A percentile compares a stretch with the other conserved stretches of the same genome.
Conservation (phyloP, 2,888 invertebrate genomes). For the Lasioglossum oenotherae region DNA sequence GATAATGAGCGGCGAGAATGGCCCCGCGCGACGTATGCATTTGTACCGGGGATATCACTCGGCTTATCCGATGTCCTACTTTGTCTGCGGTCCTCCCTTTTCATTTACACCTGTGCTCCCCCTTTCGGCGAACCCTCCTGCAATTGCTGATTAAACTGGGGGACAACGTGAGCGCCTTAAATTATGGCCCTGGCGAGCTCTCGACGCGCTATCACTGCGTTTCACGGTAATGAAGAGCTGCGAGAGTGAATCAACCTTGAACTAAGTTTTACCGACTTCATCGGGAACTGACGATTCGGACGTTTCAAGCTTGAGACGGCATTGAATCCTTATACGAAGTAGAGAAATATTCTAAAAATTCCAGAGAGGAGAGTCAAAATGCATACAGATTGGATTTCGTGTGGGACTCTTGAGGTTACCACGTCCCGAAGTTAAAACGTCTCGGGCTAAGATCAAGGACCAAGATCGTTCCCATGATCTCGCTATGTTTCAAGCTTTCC, state of each 20-base stretch:
- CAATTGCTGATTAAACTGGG: background rate
- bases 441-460: background rate
- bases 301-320: background rate
- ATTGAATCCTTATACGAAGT: background rate
- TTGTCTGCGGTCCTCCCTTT: conserved; percentile 45
- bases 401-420: background rate
- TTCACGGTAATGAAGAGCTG: background rate
- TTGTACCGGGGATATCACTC: conserved; percentile 52
- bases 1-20: conserved; percentile 70
- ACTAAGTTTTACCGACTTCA: background rate
- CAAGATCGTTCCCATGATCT: conserved; percentile 4
- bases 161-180: background rate
- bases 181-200: background rate
- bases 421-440: background rate
- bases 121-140: background rate
- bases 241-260: background rate
- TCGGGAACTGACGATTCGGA: background rate
- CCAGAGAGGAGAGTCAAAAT: background rate
- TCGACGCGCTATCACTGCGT: background rate
- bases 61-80: conserved; percentile 38
- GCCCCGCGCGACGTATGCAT: conserved; percentile 54
- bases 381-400: background rate
- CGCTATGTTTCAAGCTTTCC: background rate
- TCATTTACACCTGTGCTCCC: conserved; percentile 46
- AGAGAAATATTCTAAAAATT: background rate